phyloP scores from a whole-genome alignment of 2,113 vertebrate genomes.

The Picathartes gymnocephalus region DNA sequence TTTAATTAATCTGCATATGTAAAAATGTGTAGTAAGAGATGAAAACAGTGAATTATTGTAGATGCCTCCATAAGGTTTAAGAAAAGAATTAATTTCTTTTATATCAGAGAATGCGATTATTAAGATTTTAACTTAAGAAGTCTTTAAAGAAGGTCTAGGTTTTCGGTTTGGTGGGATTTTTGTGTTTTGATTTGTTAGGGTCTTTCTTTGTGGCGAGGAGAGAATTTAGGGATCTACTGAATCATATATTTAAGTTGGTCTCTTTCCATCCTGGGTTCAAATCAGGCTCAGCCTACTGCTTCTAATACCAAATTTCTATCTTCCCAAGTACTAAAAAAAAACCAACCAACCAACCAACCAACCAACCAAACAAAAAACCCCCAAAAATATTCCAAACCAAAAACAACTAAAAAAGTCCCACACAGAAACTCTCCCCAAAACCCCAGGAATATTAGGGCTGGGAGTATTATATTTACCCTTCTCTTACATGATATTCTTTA shows the following conservation, averaged over 20 bases:
- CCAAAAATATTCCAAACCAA: not conserved
- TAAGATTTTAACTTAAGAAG: conserved; percentile 2
- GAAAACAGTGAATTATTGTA: not conserved
- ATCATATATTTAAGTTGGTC: conserved; percentile 40
- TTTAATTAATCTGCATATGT: not conserved
- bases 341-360: not conserved
- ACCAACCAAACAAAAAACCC: too few relatives aligned
- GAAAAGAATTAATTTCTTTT: conserved; percentile 1
- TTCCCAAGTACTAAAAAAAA: not conserved
- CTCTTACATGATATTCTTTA: not conserved
- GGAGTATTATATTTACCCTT: not conserved
- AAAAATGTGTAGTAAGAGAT: not conserved
- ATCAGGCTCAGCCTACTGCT: not conserved
- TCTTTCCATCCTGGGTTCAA: not conserved
- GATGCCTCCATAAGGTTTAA: conserved; percentile 12
- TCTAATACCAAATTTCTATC: not conserved
- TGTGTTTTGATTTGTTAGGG: not conserved
- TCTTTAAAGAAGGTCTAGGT: not conserved
- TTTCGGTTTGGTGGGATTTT: not conserved
- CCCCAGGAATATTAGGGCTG: not conserved
- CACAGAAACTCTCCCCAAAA: not conserved
- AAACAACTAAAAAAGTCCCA: too few relatives aligned
- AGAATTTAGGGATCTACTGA: conserved; percentile 25
- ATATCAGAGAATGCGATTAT: not conserved
- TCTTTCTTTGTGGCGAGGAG: not conserved